Percentiles rank a stretch among this genome's conserved stretches.
Conservation (phyloP, 2,888 invertebrate genomes). For the Imbricaverruca yamaguchii region DNA sequence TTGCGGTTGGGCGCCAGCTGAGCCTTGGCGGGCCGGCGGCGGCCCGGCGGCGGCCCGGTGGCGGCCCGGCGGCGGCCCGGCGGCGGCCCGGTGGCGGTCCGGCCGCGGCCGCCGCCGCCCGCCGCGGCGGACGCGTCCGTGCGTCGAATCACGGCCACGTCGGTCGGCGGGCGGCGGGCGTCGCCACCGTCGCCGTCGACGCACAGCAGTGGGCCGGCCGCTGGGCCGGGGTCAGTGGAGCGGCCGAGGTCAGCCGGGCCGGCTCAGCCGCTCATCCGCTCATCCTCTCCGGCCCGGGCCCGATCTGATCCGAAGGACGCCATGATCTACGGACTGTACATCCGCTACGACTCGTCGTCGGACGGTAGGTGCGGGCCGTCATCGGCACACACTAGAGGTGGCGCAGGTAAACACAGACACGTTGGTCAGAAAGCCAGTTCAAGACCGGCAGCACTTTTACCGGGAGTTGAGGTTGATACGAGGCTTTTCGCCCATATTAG, state of each 20-base stretch:
- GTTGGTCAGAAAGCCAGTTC: too few relatives aligned
- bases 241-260: too few relatives aligned
- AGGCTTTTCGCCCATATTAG: too few relatives aligned
- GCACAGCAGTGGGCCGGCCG: neutral
- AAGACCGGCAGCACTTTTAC: too few relatives aligned
- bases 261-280: too few relatives aligned
- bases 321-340: slow-evolving; percentile 17
- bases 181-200: neutral
- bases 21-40: neutral
- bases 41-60: neutral
- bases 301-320: too few relatives aligned
- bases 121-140: neutral
- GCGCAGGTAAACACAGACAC: too few relatives aligned
- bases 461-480: too few relatives aligned
- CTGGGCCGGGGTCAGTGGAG: neutral
- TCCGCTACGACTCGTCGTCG: slow-evolving; percentile 5
- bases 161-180: neutral
- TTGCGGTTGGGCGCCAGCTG: neutral
- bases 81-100: neutral
- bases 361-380: neutral
- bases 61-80: neutral
- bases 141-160: too few relatives aligned
- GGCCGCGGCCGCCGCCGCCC: neutral
- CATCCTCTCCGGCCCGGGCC: too few relatives aligned
- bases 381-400: too few relatives aligned